Percentiles rank a stretch among this genome's conserved stretches.
Evolutionary conservation across 1,140 invertebrate genomes (phyloP).

Genomic region (Lethrus apterus): DNA sequence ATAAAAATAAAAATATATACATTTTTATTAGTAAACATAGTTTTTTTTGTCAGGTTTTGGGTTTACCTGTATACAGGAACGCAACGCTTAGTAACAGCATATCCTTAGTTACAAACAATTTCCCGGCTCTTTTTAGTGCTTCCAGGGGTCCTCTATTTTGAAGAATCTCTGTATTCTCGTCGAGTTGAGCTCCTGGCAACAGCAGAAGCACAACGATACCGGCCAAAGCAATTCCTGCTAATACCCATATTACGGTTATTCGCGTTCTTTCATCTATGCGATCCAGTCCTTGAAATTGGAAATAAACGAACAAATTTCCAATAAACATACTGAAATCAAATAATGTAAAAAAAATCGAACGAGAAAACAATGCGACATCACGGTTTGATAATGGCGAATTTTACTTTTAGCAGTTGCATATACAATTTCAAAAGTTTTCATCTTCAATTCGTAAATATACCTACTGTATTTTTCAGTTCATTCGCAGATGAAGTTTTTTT

Average conservation of each 20-base stretch:
- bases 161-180: conserved; percentile 49
- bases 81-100: conserved; percentile 81
- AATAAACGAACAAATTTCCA: conserved; percentile 91
- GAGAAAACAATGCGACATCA: no score
- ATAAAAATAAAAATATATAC: no score
- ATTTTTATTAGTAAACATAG: no score
- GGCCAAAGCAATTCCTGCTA: conserved; percentile 57
- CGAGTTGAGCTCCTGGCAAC: conserved; percentile 49
- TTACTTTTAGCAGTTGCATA: no score
- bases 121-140: conserved; percentile 66
- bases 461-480: no score
- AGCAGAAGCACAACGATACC: conserved; percentile 63
- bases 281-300: conserved; percentile 72
- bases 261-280: conserved; percentile 58
- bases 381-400: no score
- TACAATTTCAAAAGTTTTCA: no score
- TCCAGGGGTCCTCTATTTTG: conserved; percentile 51
- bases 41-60: no score
- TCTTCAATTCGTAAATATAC: no score
- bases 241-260: conserved; percentile 65
- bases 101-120: conserved; percentile 67
- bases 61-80: conserved; percentile 80
- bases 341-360: no score
- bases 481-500: no score
- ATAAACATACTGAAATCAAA: conserved; percentile 80